These are phyloP conservation scores for Myopa testacea DNA, from an alignment of 2,888 invertebrate species.

Conservation along the genomic window DNA sequence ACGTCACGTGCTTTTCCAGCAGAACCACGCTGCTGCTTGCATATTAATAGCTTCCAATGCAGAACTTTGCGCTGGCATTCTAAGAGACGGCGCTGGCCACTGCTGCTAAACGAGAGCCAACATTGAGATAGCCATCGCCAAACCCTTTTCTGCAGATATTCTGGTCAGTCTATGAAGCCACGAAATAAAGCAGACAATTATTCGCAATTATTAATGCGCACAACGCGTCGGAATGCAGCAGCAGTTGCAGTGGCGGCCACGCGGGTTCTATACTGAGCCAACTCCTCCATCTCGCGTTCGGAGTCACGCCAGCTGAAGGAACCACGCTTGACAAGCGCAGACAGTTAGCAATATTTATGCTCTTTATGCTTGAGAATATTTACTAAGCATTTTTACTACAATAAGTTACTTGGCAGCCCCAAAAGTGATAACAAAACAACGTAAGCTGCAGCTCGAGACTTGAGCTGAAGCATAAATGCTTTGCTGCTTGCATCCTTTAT, in stretches of 20 bases:
- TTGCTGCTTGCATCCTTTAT: neutral
- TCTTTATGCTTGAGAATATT: conserved; percentile 35
- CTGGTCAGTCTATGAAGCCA: conserved; percentile 18
- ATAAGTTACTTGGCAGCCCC: neutral
- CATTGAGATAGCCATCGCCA: conserved; percentile 34
- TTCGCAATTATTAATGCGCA: conserved; percentile 31
- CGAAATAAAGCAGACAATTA: conserved; percentile 24
- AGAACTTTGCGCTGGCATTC: neutral
- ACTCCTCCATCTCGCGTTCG: neutral
- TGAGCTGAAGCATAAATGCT: neutral
- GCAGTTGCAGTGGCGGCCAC: neutral
- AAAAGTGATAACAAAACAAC: neutral
- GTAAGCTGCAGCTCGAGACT: neutral
- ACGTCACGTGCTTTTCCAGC: conserved; percentile 34
- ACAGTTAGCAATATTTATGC: conserved; percentile 29
- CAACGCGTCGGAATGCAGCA: conserved; percentile 29
- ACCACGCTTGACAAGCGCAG: conserved; percentile 2
- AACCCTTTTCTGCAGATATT: conserved; percentile 32
- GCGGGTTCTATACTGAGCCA: neutral
- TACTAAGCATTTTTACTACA: neutral
- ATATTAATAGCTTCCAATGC: conserved; percentile 17
- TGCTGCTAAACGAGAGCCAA: conserved; percentile 25
- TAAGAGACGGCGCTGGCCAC: conserved; percentile 5
- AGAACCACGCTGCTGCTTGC: conserved; percentile 11
- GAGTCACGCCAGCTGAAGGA: neutral